Evolutionary conservation across 2,113 vertebrate genomes (phyloP).

Genomic region (Heterochromis multidens): DNA sequence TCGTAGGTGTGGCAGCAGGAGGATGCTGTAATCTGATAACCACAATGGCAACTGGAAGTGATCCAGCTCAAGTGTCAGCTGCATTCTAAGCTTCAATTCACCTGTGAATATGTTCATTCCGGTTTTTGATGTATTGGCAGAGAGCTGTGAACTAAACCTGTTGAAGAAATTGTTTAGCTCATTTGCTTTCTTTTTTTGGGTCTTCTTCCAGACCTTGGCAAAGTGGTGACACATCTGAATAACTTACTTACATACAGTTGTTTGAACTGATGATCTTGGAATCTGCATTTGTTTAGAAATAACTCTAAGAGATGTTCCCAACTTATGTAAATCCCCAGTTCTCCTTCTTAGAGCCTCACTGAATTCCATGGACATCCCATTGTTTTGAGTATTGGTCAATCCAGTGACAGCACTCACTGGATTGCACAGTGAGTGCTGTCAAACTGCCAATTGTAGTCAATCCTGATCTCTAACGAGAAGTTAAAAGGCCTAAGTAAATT

Average conservation of each 20-base stretch:
- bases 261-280: background rate
- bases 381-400: background rate
- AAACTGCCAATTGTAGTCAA: background rate
- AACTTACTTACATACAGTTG: background rate
- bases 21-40: background rate
- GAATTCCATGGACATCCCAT: background rate
- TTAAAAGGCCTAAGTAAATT: background rate
- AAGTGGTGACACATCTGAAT: background rate
- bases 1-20: background rate
- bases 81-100: background rate
- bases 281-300: background rate
- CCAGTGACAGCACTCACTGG: no score
- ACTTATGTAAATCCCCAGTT: fast-evolving
- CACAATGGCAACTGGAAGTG: background rate
- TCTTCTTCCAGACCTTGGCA: background rate
- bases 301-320: background rate
- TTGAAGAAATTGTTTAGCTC: background rate
- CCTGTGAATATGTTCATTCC: background rate
- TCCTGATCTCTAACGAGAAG: background rate
- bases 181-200: background rate
- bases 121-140: background rate
- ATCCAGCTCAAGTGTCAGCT: background rate
- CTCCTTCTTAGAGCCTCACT: background rate
- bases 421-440: no score
- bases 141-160: background rate